phyloP scores from a whole-genome alignment of 1,140 invertebrate species.

The Platyura marginata region DNA sequence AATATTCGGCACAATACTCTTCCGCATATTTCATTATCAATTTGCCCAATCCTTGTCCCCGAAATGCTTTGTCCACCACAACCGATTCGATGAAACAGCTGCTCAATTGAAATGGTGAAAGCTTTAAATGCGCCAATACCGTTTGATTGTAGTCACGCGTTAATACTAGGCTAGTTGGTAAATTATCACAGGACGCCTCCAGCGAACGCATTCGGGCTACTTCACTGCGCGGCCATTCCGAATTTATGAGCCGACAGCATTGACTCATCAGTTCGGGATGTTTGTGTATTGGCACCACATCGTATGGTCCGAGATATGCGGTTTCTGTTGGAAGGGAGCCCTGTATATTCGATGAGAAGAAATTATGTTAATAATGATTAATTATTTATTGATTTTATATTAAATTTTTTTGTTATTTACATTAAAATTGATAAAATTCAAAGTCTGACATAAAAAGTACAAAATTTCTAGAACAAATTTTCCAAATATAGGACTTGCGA shows the following conservation, averaged over 20 bases:
- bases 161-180: constrained; percentile 38
- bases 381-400: no score
- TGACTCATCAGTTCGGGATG: constrained; percentile 42
- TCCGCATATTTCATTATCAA: constrained; percentile 47
- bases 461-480: no score
- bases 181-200: constrained; percentile 41
- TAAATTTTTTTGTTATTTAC: no score
- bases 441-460: no score
- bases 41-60: constrained; percentile 54
- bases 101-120: constrained; percentile 42
- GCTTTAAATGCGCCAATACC: constrained; percentile 56
- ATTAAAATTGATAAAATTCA: no score
- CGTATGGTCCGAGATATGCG: constrained; percentile 23
- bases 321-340: constrained; percentile 19
- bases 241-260: constrained; percentile 55
- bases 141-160: constrained; percentile 8
- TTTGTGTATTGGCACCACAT: constrained; percentile 44
- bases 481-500: no score
- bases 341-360: no score
- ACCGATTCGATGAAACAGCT: constrained; percentile 62
- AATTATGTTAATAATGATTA: no score
- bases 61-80: constrained; percentile 42
- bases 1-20: constrained; percentile 39
- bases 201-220: constrained; percentile 51
- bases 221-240: constrained; percentile 60